phyloP scores from a whole-genome alignment of 2,888 invertebrate genomes.

The Tiliacea aurago region DNA sequence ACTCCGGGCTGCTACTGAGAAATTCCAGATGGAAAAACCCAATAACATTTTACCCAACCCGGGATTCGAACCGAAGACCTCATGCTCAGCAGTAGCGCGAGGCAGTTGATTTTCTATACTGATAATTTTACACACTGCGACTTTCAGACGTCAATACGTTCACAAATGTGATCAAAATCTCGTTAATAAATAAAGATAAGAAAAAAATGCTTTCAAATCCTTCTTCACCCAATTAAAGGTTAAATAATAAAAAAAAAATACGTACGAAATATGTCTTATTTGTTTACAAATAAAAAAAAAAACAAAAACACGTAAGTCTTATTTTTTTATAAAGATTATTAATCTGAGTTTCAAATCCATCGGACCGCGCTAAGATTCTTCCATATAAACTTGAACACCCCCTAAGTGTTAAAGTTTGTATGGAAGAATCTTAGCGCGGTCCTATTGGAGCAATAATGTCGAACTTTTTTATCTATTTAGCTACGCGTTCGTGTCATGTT shows the following conservation, averaged over 20 bases:
- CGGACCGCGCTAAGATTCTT: background rate
- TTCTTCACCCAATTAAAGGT: background rate
- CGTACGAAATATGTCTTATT: background rate
- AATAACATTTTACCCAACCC: too few relatives aligned
- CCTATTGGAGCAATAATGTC: background rate
- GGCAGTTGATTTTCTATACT: too few relatives aligned
- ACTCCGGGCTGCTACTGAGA: too few relatives aligned
- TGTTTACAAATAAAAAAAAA: too few relatives aligned
- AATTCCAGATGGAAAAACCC: too few relatives aligned
- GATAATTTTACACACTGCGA: slow-evolving; percentile 6
- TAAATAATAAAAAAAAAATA: background rate
- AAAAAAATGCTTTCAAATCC: too few relatives aligned
- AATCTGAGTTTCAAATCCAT: background rate
- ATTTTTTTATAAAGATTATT: background rate
- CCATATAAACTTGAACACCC: background rate
- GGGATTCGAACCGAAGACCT: too few relatives aligned
- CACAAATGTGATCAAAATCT: too few relatives aligned
- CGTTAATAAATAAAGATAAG: too few relatives aligned
- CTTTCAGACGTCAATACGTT: background rate
- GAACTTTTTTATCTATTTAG: background rate
- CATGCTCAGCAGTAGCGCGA: too few relatives aligned
- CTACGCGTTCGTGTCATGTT: background rate
- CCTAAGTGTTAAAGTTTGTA: too few relatives aligned
- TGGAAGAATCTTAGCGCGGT: too few relatives aligned
- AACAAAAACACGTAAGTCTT: background rate